Evolutionary conservation across 2,797 vertebrate species (phyloP), one percentile per base, ranked within the genome.

Genomic region (Sebastes melanostomus): DNA sequence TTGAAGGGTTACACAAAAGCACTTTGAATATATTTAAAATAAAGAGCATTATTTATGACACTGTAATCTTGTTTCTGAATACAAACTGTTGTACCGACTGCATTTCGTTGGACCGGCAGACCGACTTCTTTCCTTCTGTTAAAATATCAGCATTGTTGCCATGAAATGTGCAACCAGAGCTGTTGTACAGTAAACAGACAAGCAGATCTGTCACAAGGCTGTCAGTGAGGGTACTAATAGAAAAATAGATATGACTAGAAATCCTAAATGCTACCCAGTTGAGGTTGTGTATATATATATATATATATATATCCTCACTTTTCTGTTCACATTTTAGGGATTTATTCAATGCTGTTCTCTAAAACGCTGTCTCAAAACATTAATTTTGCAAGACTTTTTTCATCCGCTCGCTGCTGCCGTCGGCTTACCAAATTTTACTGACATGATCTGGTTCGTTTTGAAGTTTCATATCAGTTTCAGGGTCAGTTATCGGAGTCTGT

Each of bases 391-490:
- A n/a, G 62, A 34, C 50, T 67, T 63, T n/a, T 46, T 52, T 22
- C 16, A 8, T 42, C 62, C 22, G 65, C 34, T 71, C 1, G 1
- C 36, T 5, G 12, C 38, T 63, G 46, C 18, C 18, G 11, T 2
- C 11, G 4, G 42, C 59, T 56, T 58, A 58, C 54, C 34, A 58
- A 69, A 75, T 79, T 61, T 36, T 16, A 29, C 70, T 78, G 81
- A 75, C 73, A 22, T 63, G 61, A 83, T 82, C 66, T n/a, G 81
- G 77, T 87, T 88, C 4, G 22, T 82, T 86, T 84, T 77, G 34
- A 59, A 68, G 79, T 78, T 70, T 66, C 46, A 29, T 65, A 77
- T 83, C 73, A 67, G 58, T 78, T 84, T 77, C 80, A 30, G 62
- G 75, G 77, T 80, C 79, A 68, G 61, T 77, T 79, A 80, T 89